These are phyloP conservation scores for Chalcis sispes DNA, from an alignment of 2,888 invertebrate species.

Conservation along the genomic window DNA sequence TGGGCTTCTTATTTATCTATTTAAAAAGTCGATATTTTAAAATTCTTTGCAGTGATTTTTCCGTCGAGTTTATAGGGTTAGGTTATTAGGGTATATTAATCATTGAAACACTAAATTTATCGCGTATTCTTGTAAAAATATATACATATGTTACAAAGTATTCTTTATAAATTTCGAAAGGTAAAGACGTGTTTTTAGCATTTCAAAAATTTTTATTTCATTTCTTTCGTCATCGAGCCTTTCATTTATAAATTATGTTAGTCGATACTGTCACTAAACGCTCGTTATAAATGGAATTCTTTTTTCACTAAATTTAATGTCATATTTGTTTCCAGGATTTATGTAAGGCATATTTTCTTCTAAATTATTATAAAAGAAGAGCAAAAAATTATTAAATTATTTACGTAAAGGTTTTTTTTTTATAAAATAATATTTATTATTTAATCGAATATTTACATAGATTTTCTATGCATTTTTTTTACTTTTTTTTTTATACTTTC, in stretches of 20 bases:
- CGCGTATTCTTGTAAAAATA: neutral
- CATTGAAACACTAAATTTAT: conserved; percentile 41
- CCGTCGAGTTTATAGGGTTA: neutral
- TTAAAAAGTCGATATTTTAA: conserved; percentile 31
- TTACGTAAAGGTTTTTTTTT: too few relatives aligned
- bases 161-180: neutral
- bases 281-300: too few relatives aligned
- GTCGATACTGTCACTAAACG: too few relatives aligned
- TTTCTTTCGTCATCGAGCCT: neutral
- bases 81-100: conserved; percentile 38
- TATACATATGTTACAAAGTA: conserved; percentile 1
- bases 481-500: too few relatives aligned
- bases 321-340: too few relatives aligned
- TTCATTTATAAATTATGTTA: neutral
- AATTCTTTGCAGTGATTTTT: conserved; percentile 18
- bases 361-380: too few relatives aligned
- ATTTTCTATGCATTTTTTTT: too few relatives aligned
- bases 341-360: too few relatives aligned
- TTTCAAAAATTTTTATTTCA: conserved; percentile 32
- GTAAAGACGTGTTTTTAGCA: neutral
- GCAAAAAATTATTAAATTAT: too few relatives aligned
- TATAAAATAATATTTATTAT: too few relatives aligned
- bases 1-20: conserved; percentile 38
- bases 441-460: too few relatives aligned
- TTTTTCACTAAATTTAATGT: neutral